Base-by-base conservation (phyloP, 2,888 invertebrate species). In the Drosophila falleni region DNA sequence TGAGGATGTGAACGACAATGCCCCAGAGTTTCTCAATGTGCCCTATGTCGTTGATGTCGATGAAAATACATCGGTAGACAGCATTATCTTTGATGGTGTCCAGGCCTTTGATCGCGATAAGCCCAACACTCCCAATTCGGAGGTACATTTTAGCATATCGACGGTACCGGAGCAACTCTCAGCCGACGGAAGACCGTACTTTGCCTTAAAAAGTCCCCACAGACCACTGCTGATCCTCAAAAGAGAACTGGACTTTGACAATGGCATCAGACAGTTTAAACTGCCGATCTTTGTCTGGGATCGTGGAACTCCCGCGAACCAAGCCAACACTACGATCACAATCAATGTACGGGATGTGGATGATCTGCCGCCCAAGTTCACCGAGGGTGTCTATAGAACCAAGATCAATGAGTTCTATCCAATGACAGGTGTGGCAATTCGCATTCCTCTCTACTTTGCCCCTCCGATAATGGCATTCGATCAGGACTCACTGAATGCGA, bases 61-160 rank as follows among this genome's bases (percentile, higher is more conserved):
- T 81, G 97, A 97, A 91, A 94, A 96, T 19, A 97, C 97, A 5
- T 96, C 97, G 41, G 78, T 91, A 0, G 97, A 97, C 64, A 93
- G 97, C 69, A 97, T 96, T 29, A 95, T 97, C 77, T 97, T 96
- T 92, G 95, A 96, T 78, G 96, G 96, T 13, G 96, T 97, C 75
- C 95, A 95, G 55, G 97, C 97, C 0, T 94, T 95, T 50, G 97
- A 97, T 92, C 94, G 96, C 5, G 97, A 97, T 91, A 97, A 97
- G 91, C 97, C 97, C 0, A 97, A 97, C 92, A 97, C 96, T 0
- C 97, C 96, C 0, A 97, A 97, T 93, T 97, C 97, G 0, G 97
- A 97, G 81, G 95, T 97, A 26, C 96, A 97, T 89, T 97, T 97
- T 93, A 95, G 95, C 82, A 96, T 97, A 89, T 96, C 96, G 1